Evolutionary conservation across 2,797 vertebrate genomes (phyloP).

Genomic region (Eurystomus glaucurus): DNA sequence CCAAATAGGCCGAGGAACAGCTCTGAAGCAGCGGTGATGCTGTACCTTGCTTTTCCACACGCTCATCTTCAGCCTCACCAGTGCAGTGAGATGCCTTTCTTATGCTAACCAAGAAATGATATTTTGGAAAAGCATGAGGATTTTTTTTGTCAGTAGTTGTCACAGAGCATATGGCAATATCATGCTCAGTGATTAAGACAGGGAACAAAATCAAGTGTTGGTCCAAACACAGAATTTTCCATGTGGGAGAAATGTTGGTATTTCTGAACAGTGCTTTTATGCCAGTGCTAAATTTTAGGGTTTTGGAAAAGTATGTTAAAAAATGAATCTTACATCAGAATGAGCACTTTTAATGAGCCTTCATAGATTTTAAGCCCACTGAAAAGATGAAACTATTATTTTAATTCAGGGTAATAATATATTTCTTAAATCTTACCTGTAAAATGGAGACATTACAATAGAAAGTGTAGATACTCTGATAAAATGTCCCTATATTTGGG

Average conservation of each 20-base stretch:
- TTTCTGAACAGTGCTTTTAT: background rate
- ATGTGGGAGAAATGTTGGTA: background rate
- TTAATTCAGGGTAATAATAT: background rate
- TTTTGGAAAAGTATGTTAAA: background rate
- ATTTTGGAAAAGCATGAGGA: background rate
- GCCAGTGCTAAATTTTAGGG: background rate
- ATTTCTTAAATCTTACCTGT: background rate
- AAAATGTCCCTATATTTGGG: rapidly evolving
- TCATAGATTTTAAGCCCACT: background rate
- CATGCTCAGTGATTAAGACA: background rate
- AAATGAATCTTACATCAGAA: background rate
- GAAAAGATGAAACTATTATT: background rate
- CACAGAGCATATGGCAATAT: background rate
- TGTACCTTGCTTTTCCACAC: background rate
- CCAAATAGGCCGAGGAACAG: background rate
- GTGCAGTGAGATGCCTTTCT: background rate
- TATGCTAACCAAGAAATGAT: background rate
- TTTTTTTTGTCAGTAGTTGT: background rate
- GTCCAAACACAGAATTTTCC: slow-evolving; percentile 8
- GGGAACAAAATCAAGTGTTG: background rate
- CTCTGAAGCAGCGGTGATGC: background rate
- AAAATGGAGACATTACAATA: background rate
- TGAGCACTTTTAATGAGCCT: background rate
- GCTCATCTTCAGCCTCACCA: rapidly evolving
- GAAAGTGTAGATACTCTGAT: background rate